phyloP scores from a whole-genome alignment of 2,888 invertebrate genomes.

The Metellina segmentata region DNA sequence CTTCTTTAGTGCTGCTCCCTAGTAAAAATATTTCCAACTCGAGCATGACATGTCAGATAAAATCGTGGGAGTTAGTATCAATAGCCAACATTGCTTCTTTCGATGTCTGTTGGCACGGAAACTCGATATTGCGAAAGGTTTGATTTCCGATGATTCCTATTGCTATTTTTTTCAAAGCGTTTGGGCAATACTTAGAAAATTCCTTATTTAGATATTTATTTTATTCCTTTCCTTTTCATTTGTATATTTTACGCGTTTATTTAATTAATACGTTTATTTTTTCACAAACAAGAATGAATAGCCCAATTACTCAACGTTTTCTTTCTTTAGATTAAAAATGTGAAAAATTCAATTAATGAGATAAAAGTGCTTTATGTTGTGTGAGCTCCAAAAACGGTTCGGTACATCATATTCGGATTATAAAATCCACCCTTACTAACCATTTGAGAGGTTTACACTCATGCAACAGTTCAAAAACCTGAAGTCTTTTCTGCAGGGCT shows the following conservation, averaged over 20 bases:
- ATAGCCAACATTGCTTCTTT: constrained; percentile 2
- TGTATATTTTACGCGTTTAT: background rate
- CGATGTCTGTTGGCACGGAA: background rate
- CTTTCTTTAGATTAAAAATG: no score
- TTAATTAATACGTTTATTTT: no score
- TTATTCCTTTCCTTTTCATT: background rate
- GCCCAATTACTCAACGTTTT: no score
- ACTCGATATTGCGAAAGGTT: background rate
- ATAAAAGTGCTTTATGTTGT: no score
- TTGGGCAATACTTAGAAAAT: background rate
- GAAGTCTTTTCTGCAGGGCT: no score
- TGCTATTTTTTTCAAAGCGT: background rate
- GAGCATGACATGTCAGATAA: constrained; percentile 20
- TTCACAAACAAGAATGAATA: no score
- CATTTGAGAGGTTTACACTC: no score
- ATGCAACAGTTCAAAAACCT: no score
- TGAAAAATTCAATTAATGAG: no score
- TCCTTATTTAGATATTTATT: background rate
- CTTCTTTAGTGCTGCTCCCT: background rate
- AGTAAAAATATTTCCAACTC: constrained; percentile 38
- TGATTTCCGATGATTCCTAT: background rate
- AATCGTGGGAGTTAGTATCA: constrained; percentile 18
- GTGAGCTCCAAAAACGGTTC: no score
- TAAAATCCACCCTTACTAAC: no score
- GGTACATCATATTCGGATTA: no score